A percentile compares a stretch with the other conserved stretches of the same genome.
These are phyloP conservation scores for Hydriomena furcata DNA, from an alignment of 2,888 invertebrate genomes.

Conservation along the genomic window DNA sequence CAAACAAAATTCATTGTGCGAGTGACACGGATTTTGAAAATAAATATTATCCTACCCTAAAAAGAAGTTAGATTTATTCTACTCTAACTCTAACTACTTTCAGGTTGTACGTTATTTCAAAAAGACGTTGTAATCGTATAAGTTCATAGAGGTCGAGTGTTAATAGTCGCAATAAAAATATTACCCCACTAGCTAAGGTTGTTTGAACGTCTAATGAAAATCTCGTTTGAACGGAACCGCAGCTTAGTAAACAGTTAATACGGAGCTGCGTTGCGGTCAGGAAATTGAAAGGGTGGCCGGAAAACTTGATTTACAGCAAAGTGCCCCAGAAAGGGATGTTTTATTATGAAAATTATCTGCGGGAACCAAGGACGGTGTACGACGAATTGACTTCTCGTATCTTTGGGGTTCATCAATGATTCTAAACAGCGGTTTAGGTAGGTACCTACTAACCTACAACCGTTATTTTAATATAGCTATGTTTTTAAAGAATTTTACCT, in stretches of 20 bases:
- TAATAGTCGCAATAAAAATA: constrained; percentile 54
- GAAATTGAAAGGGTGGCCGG: constrained; percentile 75
- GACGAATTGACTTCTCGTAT: constrained; percentile 38
- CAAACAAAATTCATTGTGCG: no score
- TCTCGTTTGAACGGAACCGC: constrained; percentile 58
- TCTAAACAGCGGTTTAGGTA: not conserved
- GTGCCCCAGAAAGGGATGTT: constrained; percentile 73
- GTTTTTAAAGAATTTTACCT: no score
- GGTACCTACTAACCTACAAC: no score
- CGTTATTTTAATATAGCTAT: no score
- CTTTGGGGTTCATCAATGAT: not conserved
- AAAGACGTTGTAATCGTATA: not conserved
- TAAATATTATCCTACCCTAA: no score
- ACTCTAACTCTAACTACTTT: no score
- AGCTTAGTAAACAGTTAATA: constrained; percentile 21
- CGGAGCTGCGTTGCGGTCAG: constrained; percentile 66
- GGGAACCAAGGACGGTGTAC: constrained; percentile 47
- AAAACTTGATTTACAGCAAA: constrained; percentile 76
- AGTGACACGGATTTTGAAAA: no score
- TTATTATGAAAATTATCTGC: constrained; percentile 76
- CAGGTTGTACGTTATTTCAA: no score
- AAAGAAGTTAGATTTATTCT: no score
- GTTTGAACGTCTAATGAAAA: constrained; percentile 66
- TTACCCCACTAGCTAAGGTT: constrained; percentile 48
- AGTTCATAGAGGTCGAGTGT: constrained; percentile 34